These are phyloP conservation scores for Lasiurus cinereus DNA, from an alignment of 2,113 vertebrate genomes.

Conservation along the genomic window DNA sequence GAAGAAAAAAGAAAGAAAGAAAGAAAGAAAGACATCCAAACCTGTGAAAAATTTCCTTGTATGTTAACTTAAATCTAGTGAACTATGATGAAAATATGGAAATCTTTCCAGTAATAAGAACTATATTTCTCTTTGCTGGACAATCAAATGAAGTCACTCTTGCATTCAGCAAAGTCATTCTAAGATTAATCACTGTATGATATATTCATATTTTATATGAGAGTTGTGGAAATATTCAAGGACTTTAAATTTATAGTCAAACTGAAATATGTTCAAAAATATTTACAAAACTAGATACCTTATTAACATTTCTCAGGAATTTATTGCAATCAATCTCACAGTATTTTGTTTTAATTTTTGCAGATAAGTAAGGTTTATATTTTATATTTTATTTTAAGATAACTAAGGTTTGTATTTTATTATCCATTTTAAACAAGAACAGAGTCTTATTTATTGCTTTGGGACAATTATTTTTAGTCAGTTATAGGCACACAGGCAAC, in stretches of 20 bases:
- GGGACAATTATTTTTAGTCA: neutral
- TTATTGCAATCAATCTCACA: neutral
- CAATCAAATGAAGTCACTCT: neutral
- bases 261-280: neutral
- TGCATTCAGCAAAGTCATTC: slow-evolving; percentile 9
- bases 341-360: neutral
- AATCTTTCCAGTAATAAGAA: slow-evolving; percentile 53
- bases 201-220: neutral
- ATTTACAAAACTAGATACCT: neutral
- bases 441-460: neutral
- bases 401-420: neutral
- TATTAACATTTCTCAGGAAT: neutral
- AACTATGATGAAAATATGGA: slow-evolving; percentile 58
- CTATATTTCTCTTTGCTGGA: slow-evolving; percentile 17
- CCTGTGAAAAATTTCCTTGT: neutral
- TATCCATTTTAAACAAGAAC: neutral
- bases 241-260: neutral
- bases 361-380: neutral
- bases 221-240: neutral
- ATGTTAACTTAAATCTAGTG: slow-evolving; percentile 52
- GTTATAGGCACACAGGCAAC: neutral
- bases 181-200: neutral
- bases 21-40: neutral
- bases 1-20: too few species aligned
- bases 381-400: neutral